phyloP scores from a whole-genome alignment of 2,113 vertebrate genomes.

The Platysteira castanea region DNA sequence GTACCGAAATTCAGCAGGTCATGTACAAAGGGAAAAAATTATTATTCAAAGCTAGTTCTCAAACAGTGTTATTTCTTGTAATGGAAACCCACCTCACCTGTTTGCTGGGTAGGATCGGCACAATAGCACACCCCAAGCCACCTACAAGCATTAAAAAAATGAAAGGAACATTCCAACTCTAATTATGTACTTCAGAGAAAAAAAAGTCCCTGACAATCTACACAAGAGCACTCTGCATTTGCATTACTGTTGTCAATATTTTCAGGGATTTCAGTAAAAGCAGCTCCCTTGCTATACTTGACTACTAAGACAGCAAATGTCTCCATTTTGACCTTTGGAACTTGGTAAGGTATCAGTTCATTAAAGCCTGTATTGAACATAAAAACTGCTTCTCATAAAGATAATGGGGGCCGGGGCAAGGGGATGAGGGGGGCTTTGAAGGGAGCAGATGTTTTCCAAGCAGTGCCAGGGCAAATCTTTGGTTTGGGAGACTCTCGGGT shows the following conservation, averaged over 20 bases:
- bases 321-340: constrained; percentile 88
- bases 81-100: constrained; percentile 92
- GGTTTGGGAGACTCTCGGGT: constrained; percentile 85
- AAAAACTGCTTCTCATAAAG: constrained; percentile 79
- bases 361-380: constrained; percentile 76
- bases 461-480: constrained; percentile 92
- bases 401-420: constrained; percentile 11
- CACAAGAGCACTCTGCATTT: constrained; percentile 86
- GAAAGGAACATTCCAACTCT: constrained; percentile 76
- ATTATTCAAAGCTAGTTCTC: constrained; percentile 99
- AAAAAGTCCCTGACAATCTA: constrained; percentile 95
- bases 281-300: constrained; percentile 75
- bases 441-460: constrained; percentile 65
- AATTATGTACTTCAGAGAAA: constrained; percentile 77
- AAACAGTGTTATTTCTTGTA: constrained; percentile 97
- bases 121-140: constrained; percentile 94
- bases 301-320: constrained; percentile 79
- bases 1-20: constrained; percentile 99
- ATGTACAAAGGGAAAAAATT: constrained; percentile 98
- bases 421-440: constrained; percentile 39
- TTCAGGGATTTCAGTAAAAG: constrained; percentile 77
- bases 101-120: constrained; percentile 93
- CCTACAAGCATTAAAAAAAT: constrained; percentile 79
- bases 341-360: constrained; percentile 70
- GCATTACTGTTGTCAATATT: constrained; percentile 72